phyloP scores from a whole-genome alignment of 2,797 vertebrate genomes.

The Micrastur ruficollis region DNA sequence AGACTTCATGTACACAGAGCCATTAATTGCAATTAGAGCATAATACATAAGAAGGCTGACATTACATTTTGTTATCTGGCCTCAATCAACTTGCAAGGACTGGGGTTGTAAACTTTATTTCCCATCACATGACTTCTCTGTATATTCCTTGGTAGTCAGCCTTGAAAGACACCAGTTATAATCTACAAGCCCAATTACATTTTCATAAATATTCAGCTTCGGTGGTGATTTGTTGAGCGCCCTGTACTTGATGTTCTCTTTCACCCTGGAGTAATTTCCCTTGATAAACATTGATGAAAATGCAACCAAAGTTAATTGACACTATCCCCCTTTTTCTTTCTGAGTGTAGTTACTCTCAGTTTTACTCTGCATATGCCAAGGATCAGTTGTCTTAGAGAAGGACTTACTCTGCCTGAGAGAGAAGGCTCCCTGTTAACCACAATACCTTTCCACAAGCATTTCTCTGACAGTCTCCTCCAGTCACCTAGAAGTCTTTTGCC shows the following conservation, averaged over 20 bases:
- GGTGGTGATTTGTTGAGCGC: neutral
- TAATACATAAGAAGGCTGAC: neutral
- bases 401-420: neutral
- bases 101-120: neutral
- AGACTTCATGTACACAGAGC: neutral
- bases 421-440: neutral
- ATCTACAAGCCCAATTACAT: neutral
- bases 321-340: neutral
- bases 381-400: neutral
- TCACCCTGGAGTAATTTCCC: neutral
- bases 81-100: neutral
- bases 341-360: fast-evolving
- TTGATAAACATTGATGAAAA: neutral
- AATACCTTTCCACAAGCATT: neutral
- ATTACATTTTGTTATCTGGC: neutral
- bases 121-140: neutral
- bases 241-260: neutral
- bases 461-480: neutral
- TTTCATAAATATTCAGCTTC: neutral
- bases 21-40: neutral
- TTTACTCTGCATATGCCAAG: neutral
- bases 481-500: neutral
- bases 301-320: neutral
- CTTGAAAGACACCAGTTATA: neutral
- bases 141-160: neutral